These are phyloP conservation scores for Choloepus didactylus DNA, from an alignment of 2,797 vertebrate species.

Conservation along the genomic window DNA sequence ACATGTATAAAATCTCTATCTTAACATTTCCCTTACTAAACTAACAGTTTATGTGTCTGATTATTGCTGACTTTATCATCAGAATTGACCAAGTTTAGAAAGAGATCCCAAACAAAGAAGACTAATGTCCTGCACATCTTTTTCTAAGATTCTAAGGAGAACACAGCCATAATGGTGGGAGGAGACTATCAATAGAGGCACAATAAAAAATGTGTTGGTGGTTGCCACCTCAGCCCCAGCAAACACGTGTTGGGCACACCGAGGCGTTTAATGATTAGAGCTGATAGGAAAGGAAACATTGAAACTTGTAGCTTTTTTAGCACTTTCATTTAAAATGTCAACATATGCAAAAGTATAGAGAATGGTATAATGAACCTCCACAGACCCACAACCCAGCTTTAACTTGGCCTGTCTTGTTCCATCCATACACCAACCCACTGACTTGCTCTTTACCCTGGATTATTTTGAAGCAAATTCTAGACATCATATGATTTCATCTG, in stretches of 20 bases:
- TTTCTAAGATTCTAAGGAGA: slow-evolving; percentile 8
- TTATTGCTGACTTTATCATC: background rate
- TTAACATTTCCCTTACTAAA: background rate
- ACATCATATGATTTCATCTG: background rate
- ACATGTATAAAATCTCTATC: background rate
- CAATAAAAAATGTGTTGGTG: background rate
- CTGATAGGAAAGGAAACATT: background rate
- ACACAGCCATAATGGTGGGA: background rate
- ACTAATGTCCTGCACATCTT: background rate
- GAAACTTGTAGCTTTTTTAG: background rate
- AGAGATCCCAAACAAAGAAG: background rate
- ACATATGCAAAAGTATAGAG: background rate
- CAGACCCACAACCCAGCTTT: background rate
- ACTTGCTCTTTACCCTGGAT: background rate
- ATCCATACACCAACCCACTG: background rate
- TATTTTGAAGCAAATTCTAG: slow-evolving; percentile 23
- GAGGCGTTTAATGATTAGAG: background rate
- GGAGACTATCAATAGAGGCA: background rate
- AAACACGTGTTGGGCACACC: background rate
- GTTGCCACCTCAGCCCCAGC: background rate
- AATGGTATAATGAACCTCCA: background rate
- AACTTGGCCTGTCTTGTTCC: background rate
- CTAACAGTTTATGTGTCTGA: background rate
- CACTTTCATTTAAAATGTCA: slow-evolving; percentile 10
- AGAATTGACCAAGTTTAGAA: background rate